Conservation (phyloP, 2,888 invertebrate species). For the Adelphocoris suturalis region DNA sequence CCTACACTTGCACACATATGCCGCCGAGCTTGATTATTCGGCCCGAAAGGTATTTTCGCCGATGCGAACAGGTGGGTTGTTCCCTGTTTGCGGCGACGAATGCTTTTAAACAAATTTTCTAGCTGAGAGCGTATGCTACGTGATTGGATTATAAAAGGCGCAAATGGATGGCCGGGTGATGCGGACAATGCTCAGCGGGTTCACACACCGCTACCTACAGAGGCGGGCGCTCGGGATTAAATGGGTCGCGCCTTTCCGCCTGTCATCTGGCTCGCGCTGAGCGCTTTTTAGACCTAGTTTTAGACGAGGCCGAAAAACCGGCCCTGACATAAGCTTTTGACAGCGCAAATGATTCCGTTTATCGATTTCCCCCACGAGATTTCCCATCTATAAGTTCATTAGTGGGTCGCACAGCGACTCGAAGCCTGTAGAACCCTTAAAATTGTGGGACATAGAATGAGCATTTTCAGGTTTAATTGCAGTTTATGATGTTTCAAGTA, state of each 20-base stretch:
- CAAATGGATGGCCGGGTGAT: conserved; percentile 2
- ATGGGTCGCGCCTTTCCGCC: conserved; percentile 1
- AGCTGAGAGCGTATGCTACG: conserved; percentile 23
- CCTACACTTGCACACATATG: neutral
- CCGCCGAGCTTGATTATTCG: neutral
- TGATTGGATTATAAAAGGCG: conserved; percentile 35
- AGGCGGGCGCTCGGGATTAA: neutral
- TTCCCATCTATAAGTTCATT: too few relatives aligned
- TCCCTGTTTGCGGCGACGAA: conserved; percentile 18
- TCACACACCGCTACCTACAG: neutral
- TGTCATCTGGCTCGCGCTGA: neutral
- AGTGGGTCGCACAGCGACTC: too few relatives aligned
- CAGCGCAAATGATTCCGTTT: too few relatives aligned
- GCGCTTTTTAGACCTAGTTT: neutral
- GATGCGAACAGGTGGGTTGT: conserved; percentile 3
- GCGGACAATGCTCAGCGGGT: neutral
- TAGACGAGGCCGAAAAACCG: neutral
- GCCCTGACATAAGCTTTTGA: too few relatives aligned
- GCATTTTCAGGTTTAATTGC: too few relatives aligned
- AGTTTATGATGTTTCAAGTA: too few relatives aligned
- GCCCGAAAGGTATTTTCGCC: neutral
- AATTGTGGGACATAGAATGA: too few relatives aligned
- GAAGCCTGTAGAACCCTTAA: too few relatives aligned
- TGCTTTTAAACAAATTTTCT: conserved; percentile 32
- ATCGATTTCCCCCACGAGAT: too few relatives aligned